A percentile compares a stretch with the other conserved stretches of the same genome.
phyloP scores from a whole-genome alignment of 2,797 vertebrate species.

The Myotis vivesi region DNA sequence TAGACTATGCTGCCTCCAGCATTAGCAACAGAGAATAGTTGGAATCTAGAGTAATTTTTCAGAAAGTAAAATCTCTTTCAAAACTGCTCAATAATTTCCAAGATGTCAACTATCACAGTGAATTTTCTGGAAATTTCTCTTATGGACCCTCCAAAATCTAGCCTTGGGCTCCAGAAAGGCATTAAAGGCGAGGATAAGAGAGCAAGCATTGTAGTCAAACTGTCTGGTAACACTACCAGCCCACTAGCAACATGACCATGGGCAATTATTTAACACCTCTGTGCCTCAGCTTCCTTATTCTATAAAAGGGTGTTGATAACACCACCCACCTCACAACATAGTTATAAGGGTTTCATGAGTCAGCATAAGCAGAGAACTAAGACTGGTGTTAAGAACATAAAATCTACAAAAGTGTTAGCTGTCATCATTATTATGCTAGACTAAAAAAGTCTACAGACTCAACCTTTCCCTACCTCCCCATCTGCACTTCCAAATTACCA shows the following conservation, averaged over 20 bases:
- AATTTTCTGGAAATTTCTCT: constrained; percentile 27
- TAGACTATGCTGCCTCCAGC: background rate
- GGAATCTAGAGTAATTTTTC: background rate
- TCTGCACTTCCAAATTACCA: background rate
- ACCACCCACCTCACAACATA: background rate
- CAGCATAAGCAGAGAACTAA: background rate
- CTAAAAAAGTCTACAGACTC: background rate
- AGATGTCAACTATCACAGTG: background rate
- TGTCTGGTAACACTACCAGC: background rate
- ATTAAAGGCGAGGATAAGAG: background rate
- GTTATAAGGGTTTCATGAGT: background rate
- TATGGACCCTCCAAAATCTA: constrained; percentile 10
- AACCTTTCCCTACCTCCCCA: background rate
- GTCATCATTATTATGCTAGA: background rate
- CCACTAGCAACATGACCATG: background rate
- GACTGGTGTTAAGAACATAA: background rate
- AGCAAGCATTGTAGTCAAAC: background rate
- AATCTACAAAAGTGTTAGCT: background rate
- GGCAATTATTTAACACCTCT: background rate
- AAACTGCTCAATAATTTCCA: background rate
- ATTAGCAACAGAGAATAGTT: background rate
- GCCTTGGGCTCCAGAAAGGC: background rate
- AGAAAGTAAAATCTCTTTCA: constrained; percentile 13
- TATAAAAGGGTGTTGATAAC: background rate
- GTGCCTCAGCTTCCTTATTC: background rate